phyloP scores from a whole-genome alignment of 1,140 invertebrate species.

The Ladona fulva region DNA sequence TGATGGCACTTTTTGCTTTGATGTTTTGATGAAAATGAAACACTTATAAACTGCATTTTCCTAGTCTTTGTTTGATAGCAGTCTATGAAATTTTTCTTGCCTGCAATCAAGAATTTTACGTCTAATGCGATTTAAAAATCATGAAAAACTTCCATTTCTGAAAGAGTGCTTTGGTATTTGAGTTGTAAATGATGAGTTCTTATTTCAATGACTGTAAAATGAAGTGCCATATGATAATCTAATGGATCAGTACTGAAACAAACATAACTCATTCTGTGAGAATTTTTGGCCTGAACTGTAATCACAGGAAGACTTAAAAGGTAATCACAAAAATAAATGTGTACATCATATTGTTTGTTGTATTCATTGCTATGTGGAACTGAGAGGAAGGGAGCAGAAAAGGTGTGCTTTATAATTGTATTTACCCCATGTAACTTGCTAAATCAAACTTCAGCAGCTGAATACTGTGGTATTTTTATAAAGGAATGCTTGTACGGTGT shows the following conservation, averaged over 20 bases:
- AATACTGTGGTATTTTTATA: conserved; percentile 10
- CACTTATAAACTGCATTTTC: neutral
- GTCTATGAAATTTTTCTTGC: neutral
- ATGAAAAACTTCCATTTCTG: neutral
- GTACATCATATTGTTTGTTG: neutral
- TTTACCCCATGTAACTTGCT: conserved; percentile 5
- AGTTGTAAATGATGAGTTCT: neutral
- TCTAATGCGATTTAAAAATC: neutral
- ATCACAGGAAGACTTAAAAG: neutral
- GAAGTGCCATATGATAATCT: neutral
- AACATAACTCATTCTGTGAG: neutral
- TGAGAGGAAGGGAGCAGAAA: neutral
- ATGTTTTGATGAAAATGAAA: neutral
- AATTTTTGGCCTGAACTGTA: neutral
- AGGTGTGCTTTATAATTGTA: neutral
- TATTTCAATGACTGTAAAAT: neutral
- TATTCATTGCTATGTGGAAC: neutral
- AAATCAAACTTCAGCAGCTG: conserved; percentile 9
- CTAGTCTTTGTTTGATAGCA: neutral
- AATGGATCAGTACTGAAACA: neutral
- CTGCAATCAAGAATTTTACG: neutral
- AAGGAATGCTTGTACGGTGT: neutral
- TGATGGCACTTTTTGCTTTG: neutral
- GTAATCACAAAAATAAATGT: neutral
- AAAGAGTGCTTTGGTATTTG: neutral